A percentile compares a stretch with the other conserved stretches of the same genome.
phyloP scores from a whole-genome alignment of 2,888 invertebrate species.

The Minunthozetes semirufus region DNA sequence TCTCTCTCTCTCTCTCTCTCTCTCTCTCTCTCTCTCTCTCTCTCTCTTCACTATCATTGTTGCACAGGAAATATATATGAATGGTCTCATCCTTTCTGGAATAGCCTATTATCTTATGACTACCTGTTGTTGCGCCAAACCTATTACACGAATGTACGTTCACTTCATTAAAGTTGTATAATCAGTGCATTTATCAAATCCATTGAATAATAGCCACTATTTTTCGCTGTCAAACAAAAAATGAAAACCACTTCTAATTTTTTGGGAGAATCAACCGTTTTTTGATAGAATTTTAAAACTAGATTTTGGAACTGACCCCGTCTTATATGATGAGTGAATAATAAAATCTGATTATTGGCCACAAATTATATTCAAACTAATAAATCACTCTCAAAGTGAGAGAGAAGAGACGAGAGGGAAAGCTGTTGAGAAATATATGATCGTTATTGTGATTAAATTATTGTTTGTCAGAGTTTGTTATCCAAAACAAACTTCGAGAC shows the following conservation, averaged over 20 bases:
- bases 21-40: too few species aligned
- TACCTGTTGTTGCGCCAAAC: neutral
- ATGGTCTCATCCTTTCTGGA: neutral
- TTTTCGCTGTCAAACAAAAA: too few species aligned
- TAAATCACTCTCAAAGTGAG: neutral
- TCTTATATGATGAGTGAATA: neutral
- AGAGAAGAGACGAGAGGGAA: neutral
- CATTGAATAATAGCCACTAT: neutral
- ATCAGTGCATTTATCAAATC: neutral
- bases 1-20: too few species aligned
- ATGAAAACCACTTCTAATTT: too few species aligned
- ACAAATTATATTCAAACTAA: neutral
- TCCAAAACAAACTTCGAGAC: neutral
- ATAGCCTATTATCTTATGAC: neutral
- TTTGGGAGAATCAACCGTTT: neutral
- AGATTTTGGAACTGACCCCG: neutral
- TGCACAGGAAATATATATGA: neutral
- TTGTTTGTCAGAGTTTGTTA: constrained; percentile 10
- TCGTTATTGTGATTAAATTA: constrained; percentile 1
- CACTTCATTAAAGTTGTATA: neutral
- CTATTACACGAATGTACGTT: neutral
- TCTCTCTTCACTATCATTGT: neutral
- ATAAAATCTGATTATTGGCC: neutral
- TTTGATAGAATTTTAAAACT: neutral
- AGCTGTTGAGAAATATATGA: neutral